phyloP scores from a whole-genome alignment of 2,113 vertebrate genomes.

The Sapayoa aenigma region DNA sequence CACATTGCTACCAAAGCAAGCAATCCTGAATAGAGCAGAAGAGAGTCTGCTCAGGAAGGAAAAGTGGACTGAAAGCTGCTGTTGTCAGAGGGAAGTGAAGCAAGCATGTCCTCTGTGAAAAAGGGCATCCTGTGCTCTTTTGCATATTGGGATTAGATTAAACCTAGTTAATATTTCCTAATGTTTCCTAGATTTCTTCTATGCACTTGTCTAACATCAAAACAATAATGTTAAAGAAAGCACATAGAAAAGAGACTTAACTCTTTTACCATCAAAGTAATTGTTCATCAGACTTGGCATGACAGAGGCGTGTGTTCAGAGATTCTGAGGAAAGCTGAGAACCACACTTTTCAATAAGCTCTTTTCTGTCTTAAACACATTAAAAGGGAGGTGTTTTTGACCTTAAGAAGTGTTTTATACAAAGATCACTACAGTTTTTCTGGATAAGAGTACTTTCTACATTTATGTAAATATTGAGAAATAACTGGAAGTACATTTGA shows the following conservation, averaged over 20 bases:
- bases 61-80: not conserved
- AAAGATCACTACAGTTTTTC: not conserved
- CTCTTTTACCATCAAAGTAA: not conserved
- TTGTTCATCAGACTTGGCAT: not conserved
- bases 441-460: not conserved
- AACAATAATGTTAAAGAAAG: not conserved
- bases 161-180: not conserved
- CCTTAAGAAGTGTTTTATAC: not conserved
- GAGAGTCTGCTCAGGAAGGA: not conserved
- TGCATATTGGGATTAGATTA: not conserved
- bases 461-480: not conserved
- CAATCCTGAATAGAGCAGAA: not conserved
- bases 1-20: not conserved
- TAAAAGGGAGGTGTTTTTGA: not conserved
- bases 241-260: not conserved
- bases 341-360: accelerated
- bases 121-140: not conserved
- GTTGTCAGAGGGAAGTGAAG: not conserved
- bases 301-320: not conserved
- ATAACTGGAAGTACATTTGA: not conserved
- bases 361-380: not conserved
- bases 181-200: not conserved
- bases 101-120: not conserved
- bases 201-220: not conserved
- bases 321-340: not conserved